These are phyloP conservation scores for Drosophila percnosoma DNA, from an alignment of 2,888 invertebrate genomes.

Conservation along the genomic window DNA sequence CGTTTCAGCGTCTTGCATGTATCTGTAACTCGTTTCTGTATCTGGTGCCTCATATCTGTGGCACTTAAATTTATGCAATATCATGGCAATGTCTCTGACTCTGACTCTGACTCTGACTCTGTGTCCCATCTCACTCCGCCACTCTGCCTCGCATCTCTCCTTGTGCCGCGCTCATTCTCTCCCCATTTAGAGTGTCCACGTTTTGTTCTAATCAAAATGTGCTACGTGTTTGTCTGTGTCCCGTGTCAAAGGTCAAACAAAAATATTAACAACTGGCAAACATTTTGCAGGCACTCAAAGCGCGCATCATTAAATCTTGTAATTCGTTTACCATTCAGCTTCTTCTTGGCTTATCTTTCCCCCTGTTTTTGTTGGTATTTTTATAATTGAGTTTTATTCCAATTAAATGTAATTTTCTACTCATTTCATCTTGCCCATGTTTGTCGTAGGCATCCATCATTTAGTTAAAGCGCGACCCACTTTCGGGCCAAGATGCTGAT, in stretches of 20 bases:
- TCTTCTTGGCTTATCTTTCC: neutral
- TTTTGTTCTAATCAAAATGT: slow-evolving; percentile 73
- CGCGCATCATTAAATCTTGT: slow-evolving; percentile 19
- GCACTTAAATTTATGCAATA: slow-evolving; percentile 79
- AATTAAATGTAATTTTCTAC: slow-evolving; percentile 68
- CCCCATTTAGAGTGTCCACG: slow-evolving; percentile 38
- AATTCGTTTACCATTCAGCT: slow-evolving; percentile 19
- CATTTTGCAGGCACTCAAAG: slow-evolving; percentile 10
- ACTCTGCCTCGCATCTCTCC: neutral
- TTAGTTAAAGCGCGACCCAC: slow-evolving; percentile 58
- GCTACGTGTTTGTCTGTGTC: slow-evolving; percentile 59
- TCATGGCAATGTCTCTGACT: slow-evolving; percentile 62
- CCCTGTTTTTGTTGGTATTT: slow-evolving; percentile 18
- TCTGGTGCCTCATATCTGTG: slow-evolving; percentile 74
- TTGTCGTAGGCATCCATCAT: slow-evolving; percentile 37
- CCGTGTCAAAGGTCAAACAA: slow-evolving; percentile 47
- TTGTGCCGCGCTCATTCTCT: neutral
- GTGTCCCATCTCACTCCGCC: neutral
- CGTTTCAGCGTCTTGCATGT: slow-evolving; percentile 56
- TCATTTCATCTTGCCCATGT: slow-evolving; percentile 28
- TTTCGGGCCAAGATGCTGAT: slow-evolving; percentile 42
- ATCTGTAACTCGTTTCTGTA: slow-evolving; percentile 78
- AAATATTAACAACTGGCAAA: slow-evolving; percentile 40
- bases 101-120: neutral
- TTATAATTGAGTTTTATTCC: slow-evolving; percentile 57